phyloP scores from a whole-genome alignment of 2,888 invertebrate species.

The Parnassius orleans region DNA sequence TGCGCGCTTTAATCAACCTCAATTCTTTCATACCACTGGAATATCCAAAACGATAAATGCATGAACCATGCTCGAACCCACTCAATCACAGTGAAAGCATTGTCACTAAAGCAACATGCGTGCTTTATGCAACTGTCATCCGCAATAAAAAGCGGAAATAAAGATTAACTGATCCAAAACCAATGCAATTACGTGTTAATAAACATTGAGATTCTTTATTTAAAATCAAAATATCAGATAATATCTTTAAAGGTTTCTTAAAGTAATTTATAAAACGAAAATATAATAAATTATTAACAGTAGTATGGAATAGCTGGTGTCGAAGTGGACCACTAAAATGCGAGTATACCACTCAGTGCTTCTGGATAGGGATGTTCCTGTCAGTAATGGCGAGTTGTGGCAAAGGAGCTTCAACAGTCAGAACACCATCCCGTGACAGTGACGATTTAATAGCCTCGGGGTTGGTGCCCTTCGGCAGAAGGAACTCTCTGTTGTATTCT shows the following conservation, averaged over 20 bases:
- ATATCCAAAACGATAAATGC: slow-evolving; percentile 60
- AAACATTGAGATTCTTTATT: slow-evolving; percentile 74
- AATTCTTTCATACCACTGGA: slow-evolving; percentile 38
- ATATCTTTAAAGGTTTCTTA: slow-evolving; percentile 67
- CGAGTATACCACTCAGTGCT: slow-evolving; percentile 61
- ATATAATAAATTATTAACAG: slow-evolving; percentile 79
- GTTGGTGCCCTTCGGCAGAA: slow-evolving; percentile 97
- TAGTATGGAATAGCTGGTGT: slow-evolving; percentile 76
- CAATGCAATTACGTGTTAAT: slow-evolving; percentile 41
- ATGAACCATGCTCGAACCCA: slow-evolving; percentile 54
- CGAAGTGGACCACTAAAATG: slow-evolving; percentile 45
- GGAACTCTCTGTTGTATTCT: slow-evolving; percentile 98
- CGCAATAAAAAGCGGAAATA: slow-evolving; percentile 47
- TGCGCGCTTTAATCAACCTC: slow-evolving; percentile 32
- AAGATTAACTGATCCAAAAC: slow-evolving; percentile 50
- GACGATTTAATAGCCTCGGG: slow-evolving; percentile 98
- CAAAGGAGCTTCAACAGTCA: slow-evolving; percentile 97
- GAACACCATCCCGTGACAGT: slow-evolving; percentile 96
- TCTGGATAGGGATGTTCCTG: slow-evolving; percentile 90
- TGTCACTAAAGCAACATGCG: slow-evolving; percentile 53
- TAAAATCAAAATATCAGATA: slow-evolving; percentile 63
- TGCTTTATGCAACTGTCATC: slow-evolving; percentile 46
- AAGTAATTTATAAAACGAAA: slow-evolving; percentile 58
- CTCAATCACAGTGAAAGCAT: slow-evolving; percentile 66
- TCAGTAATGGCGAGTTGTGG: slow-evolving; percentile 92